Base-by-base conservation (phyloP, 1,140 invertebrate genomes). In the Pomacea maculata region DNA sequence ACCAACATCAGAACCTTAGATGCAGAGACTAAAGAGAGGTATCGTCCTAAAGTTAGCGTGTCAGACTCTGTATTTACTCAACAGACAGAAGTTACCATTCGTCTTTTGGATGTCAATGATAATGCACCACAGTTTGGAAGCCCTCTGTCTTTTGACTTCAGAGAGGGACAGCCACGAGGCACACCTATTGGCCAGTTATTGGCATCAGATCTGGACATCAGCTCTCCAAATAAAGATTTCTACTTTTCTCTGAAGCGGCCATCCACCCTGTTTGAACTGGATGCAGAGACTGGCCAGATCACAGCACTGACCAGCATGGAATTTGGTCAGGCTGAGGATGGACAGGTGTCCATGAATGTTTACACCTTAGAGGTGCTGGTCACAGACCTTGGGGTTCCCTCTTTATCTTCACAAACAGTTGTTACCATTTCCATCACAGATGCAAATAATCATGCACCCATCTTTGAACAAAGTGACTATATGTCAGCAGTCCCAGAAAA, bases 361-460 rank as follows among this genome's bases (percentile, higher is more conserved):
- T 97, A 97, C 86, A 93, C 95, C 2, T 91, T 99, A 15, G 95
- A 95, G 0, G 94, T 99, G 1, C 90, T 97, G 1, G 97, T 97
- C 0, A 97, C 98, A 88, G 97, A 99, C 92, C 96, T 97, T 88
- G 97, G 97, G 0, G 97, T 97, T 88, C 97, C 97, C 95, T 96
- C 92, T 95, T 95, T 86, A 91, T 95, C 94, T 0, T 95, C 95
- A 1, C 86, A 89, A 65, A 81, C 84, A 12, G 82, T 85, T 11
- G 83, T 91, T 25, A 85, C 82, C 14, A 85, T 91, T n/a, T 83
- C 84, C 61, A 80, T 91, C 57, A 81, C 87, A 4, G 89, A 90
- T 84, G 88, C 86, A 61, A 91, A 91, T 84, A 85, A 90, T 76
- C 85, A 90, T 84, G 80, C 87, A n/a, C 91, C 91, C 67, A 79